Evolutionary conservation across 2,888 invertebrate genomes (phyloP), one percentile per base, ranked within the genome.

Genomic region (Linnaemya vulpina): DNA sequence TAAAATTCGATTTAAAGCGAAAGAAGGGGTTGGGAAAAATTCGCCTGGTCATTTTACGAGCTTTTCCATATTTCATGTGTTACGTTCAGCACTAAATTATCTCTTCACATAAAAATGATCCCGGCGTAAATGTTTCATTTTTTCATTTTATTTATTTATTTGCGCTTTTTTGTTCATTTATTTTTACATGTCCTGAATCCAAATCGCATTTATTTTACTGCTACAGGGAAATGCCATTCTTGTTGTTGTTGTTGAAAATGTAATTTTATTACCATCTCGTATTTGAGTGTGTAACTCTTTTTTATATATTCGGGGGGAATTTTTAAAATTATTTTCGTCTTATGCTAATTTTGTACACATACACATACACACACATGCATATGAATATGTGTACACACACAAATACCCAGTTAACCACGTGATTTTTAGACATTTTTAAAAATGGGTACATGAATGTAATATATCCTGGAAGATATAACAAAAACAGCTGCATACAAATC

Each of bases 181-280:
- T 49, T 30, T 30, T 76, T 76, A 70, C 62, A 78, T 65, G 63
- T 46, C 71, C 46, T 79, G 63, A 75, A 75, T 62, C 40, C 49
- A 30, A 73, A 80, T 73, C 71, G 76, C 55, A 76, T 80, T 80
- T 84, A 67, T 84, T 84, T 84, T 84, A 80, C 62, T 76, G 80
- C 62, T 60, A 73, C 67, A 65, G 60, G 76, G 67, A 76, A 30
- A 75, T 70, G 43, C 25, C 22, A 20, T 51, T 49, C 38, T 68
- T 68, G 22, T 58, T 30, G 30, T 30, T 30, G 0, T 22, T 15
- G 25, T 43, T 73, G 46, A 71, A 55, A 68, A 71, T 17, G 60
- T 53, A 68, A 67, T 80, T 68, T 74, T 80, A 74, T 75, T 79
- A 71, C 67, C 49, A 58, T n/a, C 3, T 77, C 38, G 22, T 25